These are phyloP conservation scores for Zaprionus gabonicus DNA, from an alignment of 1,140 invertebrate species.

Conservation along the genomic window DNA sequence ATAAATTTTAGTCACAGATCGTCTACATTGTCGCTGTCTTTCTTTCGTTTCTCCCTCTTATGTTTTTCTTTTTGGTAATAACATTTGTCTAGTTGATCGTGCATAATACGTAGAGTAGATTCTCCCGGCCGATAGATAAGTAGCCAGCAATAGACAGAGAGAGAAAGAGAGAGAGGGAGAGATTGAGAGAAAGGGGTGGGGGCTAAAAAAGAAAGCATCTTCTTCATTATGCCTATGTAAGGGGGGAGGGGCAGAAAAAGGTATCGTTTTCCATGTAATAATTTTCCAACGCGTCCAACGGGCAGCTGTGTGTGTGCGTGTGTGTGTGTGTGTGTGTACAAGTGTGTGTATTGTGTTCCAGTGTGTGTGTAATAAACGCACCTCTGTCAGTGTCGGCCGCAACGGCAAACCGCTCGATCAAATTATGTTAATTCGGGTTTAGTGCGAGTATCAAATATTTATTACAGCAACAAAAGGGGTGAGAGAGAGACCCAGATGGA, in stretches of 20 bases:
- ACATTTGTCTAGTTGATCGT: conserved; percentile 74
- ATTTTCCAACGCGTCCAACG: conserved; percentile 66
- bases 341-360: not conserved
- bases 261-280: conserved; percentile 83
- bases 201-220: conserved; percentile 73
- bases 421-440: conserved; percentile 79
- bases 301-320: conserved; percentile 14
- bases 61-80: conserved; percentile 73
- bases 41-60: conserved; percentile 27
- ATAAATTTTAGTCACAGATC: conserved; percentile 82
- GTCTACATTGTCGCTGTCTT: conserved; percentile 58
- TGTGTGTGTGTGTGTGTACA: not conserved
- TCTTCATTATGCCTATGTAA: conserved; percentile 60
- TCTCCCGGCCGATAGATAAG: conserved; percentile 71
- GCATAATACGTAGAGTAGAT: conserved; percentile 70
- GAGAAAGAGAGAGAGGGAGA: conserved; percentile 10
- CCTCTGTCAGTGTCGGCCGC: conserved; percentile 62
- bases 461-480: conserved; percentile 42
- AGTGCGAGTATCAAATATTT: conserved; percentile 71
- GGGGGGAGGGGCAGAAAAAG: conserved; percentile 39
- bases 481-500: not conserved
- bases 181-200: not conserved
- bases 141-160: conserved; percentile 19
- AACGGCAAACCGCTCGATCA: conserved; percentile 71
- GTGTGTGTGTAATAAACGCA: conserved; percentile 62